Evolutionary conservation across 2,888 invertebrate species (phyloP), one percentile per base, ranked within the genome.

Genomic region (Andrena bicolor): DNA sequence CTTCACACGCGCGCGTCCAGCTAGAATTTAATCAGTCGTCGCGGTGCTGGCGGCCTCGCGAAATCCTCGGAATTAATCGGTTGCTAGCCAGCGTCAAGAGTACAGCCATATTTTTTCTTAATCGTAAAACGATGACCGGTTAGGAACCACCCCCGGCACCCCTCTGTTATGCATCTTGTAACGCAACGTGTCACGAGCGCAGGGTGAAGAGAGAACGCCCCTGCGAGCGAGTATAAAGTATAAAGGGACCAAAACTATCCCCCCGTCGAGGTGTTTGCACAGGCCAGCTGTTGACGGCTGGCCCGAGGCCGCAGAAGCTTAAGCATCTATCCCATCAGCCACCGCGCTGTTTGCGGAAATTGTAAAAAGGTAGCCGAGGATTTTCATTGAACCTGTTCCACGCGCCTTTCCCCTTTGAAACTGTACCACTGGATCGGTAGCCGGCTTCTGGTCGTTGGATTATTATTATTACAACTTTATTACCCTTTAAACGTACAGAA

Each of bases 271-370:
- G 87, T 90, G 88, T 89, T 89, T 89, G 87, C 86, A 76, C 69
- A 79, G 81, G 84, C 85, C 90, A 91, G 90, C 88, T 91, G 91
- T 90, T 86, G 86, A 90, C 87, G 87, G 84, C 76, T 82, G 72
- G 83, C 83, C 83, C 66, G 80, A 76, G 71, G 85, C 86, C 84
- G 86, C 87, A 83, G 82, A 86, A 86, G 80, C 83, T 89, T 80
- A 77, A 86, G 76, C 85, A 83, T 74, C 82, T 68, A 80, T 69
- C 82, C 81, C 76, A 78, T 79, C 72, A 64, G 49, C 30, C 49
- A 61, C 63, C 65, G 26, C 65, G 76, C 51, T 68, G 72, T 74
- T 76, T 74, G 63, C 58, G 35, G 75, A 85, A 81, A 80, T 83
- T 78, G 70, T 72, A 72, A 66, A 75, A 76, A 53, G 10, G 71